These are phyloP conservation scores for Proisotoma minuta DNA, from an alignment of 2,888 invertebrate species.

Conservation along the genomic window DNA sequence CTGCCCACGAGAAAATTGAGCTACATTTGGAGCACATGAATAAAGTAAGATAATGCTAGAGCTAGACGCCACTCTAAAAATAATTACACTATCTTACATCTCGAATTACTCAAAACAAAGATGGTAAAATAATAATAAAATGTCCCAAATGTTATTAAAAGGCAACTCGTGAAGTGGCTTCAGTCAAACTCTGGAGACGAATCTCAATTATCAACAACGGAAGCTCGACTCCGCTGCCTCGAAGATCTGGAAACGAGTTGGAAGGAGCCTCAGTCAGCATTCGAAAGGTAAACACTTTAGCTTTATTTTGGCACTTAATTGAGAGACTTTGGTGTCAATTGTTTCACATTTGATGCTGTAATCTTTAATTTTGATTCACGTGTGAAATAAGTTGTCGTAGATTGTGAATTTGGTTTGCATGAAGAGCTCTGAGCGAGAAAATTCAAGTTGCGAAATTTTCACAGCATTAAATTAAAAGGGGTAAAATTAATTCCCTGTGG, in stretches of 20 bases:
- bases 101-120: no score
- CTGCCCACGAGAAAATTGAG: constrained; percentile 88
- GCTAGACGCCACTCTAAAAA: neutral
- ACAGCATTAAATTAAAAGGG: neutral
- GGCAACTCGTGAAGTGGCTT: constrained; percentile 45
- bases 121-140: constrained; percentile 14
- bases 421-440: neutral
- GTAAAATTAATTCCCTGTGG: neutral
- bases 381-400: neutral
- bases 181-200: constrained; percentile 73
- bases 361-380: neutral
- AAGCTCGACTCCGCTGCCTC: constrained; percentile 40
- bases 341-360: no score
- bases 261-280: constrained; percentile 78
- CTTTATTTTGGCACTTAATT: no score
- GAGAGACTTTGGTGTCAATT: no score
- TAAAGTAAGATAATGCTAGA: no score
- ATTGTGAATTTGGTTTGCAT: no score
- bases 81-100: no score
- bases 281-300: constrained; percentile 68
- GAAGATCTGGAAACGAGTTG: constrained; percentile 70
- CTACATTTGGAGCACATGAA: constrained; percentile 90
- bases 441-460: neutral
- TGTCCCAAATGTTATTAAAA: constrained; percentile 19
- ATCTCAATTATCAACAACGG: constrained; percentile 72